Base-by-base conservation (phyloP, 2,888 invertebrate genomes). In the Clostera curtula region DNA sequence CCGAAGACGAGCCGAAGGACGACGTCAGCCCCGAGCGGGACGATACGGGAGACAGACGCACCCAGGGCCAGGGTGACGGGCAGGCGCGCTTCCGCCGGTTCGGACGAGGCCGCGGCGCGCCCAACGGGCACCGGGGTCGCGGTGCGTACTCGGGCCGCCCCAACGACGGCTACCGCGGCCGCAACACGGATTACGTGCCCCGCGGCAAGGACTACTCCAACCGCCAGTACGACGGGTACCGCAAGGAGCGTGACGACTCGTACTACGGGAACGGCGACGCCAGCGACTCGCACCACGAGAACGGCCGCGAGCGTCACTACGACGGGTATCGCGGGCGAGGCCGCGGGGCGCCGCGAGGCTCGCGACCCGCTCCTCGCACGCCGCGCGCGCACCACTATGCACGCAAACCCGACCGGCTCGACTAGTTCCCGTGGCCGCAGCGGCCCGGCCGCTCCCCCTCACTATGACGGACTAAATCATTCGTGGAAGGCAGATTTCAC, bases 401-500 rank as follows among this genome's bases (percentile, higher is more conserved):
- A 47, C 67, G 82, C 45, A 68, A 83, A 62, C 65, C 77, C 36
- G 70, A 77, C 24, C 58, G 66, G 37, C 63, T 56, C 30, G 74
- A 77, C 50, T 76, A 76, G 58, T 40, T 40, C 24, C 18, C 29
- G 40, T 31, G 48, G 45, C 35, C 39, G 42, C 43, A 39, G 36
- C 29, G 46, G 41, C 46, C 37, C 40, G 47, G 40, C 43, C 41
- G 44, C 43, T 40, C 39, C 24, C 31, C 27, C 36, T 27, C 51
- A 52, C 50, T 54, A 54, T 62, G 55, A 71, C 52, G 67, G 75
- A 77, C 80, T 68, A 74, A 79, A 76, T 77, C 72, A 73, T 79
- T 86, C 80, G 87, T 87, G 86, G 83, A 87, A 88, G 87, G 87
- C 87, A 88, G 84, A 87, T 87, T 87, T 87, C 87, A 87, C 87